These are phyloP conservation scores for Rhea pennata DNA, from an alignment of 2,113 vertebrate species.

Conservation along the genomic window DNA sequence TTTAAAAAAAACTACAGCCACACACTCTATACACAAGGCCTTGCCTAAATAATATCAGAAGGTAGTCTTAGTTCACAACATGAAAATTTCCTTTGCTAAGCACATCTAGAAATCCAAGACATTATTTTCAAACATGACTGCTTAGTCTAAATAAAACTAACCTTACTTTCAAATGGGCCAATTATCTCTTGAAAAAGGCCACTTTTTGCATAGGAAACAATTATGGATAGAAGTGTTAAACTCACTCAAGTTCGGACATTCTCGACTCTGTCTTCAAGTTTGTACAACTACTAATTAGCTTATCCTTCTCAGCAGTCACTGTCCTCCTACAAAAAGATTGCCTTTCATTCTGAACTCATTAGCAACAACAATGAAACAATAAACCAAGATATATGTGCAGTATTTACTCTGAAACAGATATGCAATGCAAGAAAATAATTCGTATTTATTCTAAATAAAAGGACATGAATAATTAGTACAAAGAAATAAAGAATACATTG, in stretches of 20 bases:
- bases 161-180: neutral
- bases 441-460: neutral
- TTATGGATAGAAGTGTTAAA: neutral
- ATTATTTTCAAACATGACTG: neutral
- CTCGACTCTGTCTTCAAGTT: neutral
- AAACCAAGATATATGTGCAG: neutral
- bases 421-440: neutral
- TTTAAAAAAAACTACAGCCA: neutral
- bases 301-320: neutral
- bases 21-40: neutral
- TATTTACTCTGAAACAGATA: neutral
- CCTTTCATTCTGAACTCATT: neutral
- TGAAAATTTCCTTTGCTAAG: neutral
- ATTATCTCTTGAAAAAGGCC: neutral
- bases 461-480: neutral
- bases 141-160: neutral
- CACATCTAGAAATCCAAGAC: neutral
- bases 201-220: neutral
- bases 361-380: neutral
- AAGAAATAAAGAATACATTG: neutral
- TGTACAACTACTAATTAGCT: neutral
- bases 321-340: neutral
- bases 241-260: no score
- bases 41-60: neutral
- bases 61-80: neutral